Evolutionary conservation across 2,888 invertebrate genomes (phyloP).

Genomic region (Deilephila elpenor): DNA sequence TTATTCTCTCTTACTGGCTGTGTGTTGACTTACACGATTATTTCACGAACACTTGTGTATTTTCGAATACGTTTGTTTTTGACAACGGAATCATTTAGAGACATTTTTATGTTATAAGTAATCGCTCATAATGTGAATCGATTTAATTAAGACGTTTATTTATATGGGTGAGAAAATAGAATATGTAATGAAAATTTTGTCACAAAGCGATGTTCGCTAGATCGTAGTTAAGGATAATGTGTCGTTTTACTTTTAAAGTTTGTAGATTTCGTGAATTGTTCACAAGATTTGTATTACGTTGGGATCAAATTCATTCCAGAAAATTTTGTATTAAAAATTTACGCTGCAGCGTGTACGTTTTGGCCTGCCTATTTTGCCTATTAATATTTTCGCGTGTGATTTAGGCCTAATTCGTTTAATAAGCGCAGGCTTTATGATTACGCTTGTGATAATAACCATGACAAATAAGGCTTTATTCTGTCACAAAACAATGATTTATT

Average conservation of each 20-base stretch:
- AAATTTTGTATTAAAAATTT: neutral
- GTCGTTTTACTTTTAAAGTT: slow-evolving; percentile 2
- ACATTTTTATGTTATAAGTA: slow-evolving; percentile 1
- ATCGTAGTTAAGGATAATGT: neutral
- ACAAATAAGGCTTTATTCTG: slow-evolving; percentile 15
- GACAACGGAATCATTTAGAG: neutral
- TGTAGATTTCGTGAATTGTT: slow-evolving; percentile 1
- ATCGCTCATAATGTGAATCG: slow-evolving; percentile 24
- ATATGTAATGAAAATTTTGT: neutral
- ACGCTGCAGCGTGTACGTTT: slow-evolving; percentile 10
- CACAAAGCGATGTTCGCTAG: neutral
- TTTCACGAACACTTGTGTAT: slow-evolving; percentile 6
- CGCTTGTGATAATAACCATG: slow-evolving; percentile 27
- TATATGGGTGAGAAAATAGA: neutral
- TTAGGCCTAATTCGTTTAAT: slow-evolving; percentile 13
- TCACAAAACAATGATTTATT: slow-evolving; percentile 17
- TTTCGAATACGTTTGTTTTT: slow-evolving; percentile 6
- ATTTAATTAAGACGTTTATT: slow-evolving; percentile 23
- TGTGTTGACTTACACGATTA: neutral
- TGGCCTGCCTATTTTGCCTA: slow-evolving; percentile 1
- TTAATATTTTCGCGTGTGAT: slow-evolving; percentile 8
- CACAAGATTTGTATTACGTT: slow-evolving; percentile 8
- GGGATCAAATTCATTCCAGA: slow-evolving; percentile 21
- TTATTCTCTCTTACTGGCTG: slow-evolving; percentile 1
- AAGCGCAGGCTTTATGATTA: neutral